Evolutionary conservation across 1,140 invertebrate species (phyloP), one percentile per base, ranked within the genome.

Genomic region (Microvelia longipes): DNA sequence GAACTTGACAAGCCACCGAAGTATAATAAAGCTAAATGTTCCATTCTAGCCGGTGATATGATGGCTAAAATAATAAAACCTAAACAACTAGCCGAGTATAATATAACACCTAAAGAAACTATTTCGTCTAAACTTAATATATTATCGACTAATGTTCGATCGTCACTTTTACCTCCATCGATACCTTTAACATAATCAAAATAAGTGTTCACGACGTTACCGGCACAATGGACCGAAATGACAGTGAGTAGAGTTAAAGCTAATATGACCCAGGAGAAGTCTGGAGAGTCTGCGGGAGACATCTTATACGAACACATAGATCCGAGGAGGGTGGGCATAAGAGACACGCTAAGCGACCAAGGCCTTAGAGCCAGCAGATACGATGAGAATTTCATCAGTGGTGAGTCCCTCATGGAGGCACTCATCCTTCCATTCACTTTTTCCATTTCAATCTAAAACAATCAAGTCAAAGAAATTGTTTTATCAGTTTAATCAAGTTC

Each of bases 171-270:
- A 68, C 91, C 85, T 77, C 89, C 91, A 77, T 96, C 94, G 62
- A 97, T 93, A 29, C 94, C 94, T 81, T 93, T 92, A 5, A 92
- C 85, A 78, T 92, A 98, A 81, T 97, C 94, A 78, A 89, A 96
- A 79, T 96, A 97, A 0, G 94, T 97, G 78, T 98, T 97, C 0
- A 98, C 94, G n/a, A 97, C 87, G 81, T 97, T 97, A 50, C 94
- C 94, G 69, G 94, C 94, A 66, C 92, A 93, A 79, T 97, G 94
- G 1, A 97, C 94, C 19, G 90, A 93, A 67, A 96, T 81, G 5
- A 94, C 87, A 1, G 92, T 95, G 64, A 92, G 85, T 27, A 92
- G 80, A 0, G 93, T 94, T 0, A 94, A 80, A 11, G 94, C 74
- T 69, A 95, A 84, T 1, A 89, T 89, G 61, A 89, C 77, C 78